phyloP scores from a whole-genome alignment of 2,888 invertebrate species.

The Rhabditophanes sp. region DNA sequence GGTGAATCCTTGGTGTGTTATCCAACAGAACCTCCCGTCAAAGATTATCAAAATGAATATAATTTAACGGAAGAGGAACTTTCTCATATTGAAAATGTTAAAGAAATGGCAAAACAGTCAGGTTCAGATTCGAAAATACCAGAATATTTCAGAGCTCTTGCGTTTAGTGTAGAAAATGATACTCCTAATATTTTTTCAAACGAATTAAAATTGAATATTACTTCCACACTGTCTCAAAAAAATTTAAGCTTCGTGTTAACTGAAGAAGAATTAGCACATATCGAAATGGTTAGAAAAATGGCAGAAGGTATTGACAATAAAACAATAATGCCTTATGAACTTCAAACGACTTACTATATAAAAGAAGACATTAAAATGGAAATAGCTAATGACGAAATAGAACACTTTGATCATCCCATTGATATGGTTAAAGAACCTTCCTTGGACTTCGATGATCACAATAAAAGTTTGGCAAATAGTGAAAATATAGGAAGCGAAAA shows the following conservation, averaged over 20 bases:
- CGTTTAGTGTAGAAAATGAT: no score
- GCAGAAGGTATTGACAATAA: slow-evolving; percentile 12
- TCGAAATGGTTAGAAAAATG: slow-evolving; percentile 8
- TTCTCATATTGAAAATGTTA: slow-evolving; percentile 14
- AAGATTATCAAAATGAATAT: no score
- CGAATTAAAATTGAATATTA: no score
- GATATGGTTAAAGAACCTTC: slow-evolving; percentile 1
- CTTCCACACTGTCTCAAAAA: no score
- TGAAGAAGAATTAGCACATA: slow-evolving; percentile 11
- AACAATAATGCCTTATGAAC: not conserved
- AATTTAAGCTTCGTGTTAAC: slow-evolving; percentile 2
- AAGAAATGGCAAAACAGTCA: slow-evolving; percentile 13
- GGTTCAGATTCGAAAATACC: no score
- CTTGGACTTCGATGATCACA: slow-evolving; percentile 1
- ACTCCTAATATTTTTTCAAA: no score
- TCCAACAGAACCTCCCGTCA: no score
- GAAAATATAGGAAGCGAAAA: not conserved
- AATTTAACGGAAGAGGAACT: slow-evolving; percentile 13
- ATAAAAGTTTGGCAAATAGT: not conserved
- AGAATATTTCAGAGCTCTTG: no score
- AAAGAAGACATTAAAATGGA: no score
- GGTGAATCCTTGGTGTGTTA: no score
- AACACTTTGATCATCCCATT: slow-evolving; percentile 1
- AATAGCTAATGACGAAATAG: not conserved
- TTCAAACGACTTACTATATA: slow-evolving; percentile 1